Base-by-base conservation (phyloP, 2,888 invertebrate genomes). In the Xestobium rufovillosum region DNA sequence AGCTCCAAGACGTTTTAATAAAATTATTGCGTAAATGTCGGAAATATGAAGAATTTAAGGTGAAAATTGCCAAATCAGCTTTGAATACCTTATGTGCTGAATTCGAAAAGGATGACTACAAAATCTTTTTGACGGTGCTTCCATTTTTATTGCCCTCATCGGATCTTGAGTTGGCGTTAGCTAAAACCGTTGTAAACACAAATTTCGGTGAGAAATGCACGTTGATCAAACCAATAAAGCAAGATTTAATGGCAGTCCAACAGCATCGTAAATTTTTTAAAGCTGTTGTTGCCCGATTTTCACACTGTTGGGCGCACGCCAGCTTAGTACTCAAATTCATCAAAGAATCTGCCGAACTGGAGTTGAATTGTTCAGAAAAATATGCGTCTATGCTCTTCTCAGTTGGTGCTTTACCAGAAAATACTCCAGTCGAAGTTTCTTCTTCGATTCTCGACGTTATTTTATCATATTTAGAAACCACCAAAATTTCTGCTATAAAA, bases 141-240 rank as follows among this genome's bases (percentile, higher is more conserved):
- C 80, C 82, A 8, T 75, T 73, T 53, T 55, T 83, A 3, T 75
- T 82, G 45, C 78, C 80, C 0, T 52, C 59, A 30, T 63, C 69
- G 41, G 47, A 63, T 2, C 49, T 55, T 1, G 69, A 71, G 44
- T 52, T 68, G 1, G 45, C 49, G 1, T 59, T 69, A 31, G 59
- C 72, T 0, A 61, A 65, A 47, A 56, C 65, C 34, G 60, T 74
- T 12, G 44, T 75, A 4, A 32, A 53, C 3, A 65, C 68, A 0
- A 51, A 67, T 6, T 71, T 72, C 39, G 63, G 66, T 2, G 60
- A 59, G 34, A 61, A 66, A 8, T 63, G 69, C 45, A 43, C 43
- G 10, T 33, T 51, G 23, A 47, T 54, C 15, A 44, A 30, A 26
- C 17, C 10, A 9, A n/a, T n/a, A n/a, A n/a, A n/a, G n/a, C n/a